Conservation (phyloP, 1,140 invertebrate species). For the Cydia strobilella region DNA sequence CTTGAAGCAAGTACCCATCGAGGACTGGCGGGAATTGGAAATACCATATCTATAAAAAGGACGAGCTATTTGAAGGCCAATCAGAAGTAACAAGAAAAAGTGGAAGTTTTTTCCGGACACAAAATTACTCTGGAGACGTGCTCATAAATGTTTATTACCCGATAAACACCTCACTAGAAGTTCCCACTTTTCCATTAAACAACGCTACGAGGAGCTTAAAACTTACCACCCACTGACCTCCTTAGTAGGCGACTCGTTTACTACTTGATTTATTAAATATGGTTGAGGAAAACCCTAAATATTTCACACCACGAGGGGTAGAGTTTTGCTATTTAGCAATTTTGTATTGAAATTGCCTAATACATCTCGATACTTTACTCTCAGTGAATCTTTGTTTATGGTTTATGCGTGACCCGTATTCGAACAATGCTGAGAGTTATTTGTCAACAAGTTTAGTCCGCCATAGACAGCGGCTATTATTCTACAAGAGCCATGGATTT, state of each 20-base stretch:
- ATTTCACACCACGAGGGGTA: conserved; percentile 22
- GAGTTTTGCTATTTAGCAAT: conserved; percentile 20
- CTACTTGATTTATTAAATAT: conserved; percentile 17
- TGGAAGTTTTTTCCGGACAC: conserved; percentile 19
- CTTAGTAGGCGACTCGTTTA: background rate
- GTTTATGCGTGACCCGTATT: conserved; percentile 23
- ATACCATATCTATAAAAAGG: conserved; percentile 29
- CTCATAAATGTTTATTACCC: conserved; percentile 25
- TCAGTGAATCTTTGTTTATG: conserved; percentile 24
- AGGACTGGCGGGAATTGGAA: conserved; percentile 1
- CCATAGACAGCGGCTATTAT: conserved; percentile 24
- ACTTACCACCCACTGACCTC: conserved; percentile 9
- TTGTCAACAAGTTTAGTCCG: conserved; percentile 32
- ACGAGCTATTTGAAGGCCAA: background rate
- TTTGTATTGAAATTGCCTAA: conserved; percentile 22
- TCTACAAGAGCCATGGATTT: conserved; percentile 28
- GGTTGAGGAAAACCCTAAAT: conserved; percentile 24
- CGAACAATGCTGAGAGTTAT: conserved; percentile 26
- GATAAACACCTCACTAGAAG: background rate
- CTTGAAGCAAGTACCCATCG: conserved; percentile 6
- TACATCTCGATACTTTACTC: conserved; percentile 6
- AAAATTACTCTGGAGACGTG: conserved; percentile 1
- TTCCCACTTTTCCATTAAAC: conserved; percentile 20
- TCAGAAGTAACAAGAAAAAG: conserved; percentile 9
- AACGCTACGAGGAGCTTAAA: background rate